Conservation (phyloP, 2,797 vertebrate species). For the Notolepis coatsorum region DNA sequence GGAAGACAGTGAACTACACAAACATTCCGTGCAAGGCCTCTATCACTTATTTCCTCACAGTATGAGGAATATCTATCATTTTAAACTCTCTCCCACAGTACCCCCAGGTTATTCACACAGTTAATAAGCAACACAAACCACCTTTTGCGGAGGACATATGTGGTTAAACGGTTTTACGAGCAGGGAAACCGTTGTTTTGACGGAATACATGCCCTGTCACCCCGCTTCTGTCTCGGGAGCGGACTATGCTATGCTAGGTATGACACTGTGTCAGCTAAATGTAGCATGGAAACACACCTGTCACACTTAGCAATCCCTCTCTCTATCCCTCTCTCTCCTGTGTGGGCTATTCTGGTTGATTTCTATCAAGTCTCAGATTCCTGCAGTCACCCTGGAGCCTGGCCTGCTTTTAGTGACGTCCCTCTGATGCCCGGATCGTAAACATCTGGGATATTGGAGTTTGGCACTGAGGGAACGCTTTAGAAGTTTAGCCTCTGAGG, state of each 20-base stretch:
- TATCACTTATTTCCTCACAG: background rate
- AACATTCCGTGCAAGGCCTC: too few relatives aligned
- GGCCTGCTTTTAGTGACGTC: conserved; percentile 61
- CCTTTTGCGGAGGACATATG: conserved; percentile 9
- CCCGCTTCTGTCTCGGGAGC: conserved; percentile 18
- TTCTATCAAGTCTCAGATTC: conserved; percentile 79
- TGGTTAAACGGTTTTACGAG: conserved; percentile 25
- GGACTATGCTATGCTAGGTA: conserved; percentile 34
- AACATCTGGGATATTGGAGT: conserved; percentile 63
- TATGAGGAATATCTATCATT: conserved; percentile 15
- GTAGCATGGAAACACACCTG: conserved; percentile 77
- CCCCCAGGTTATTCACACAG: background rate
- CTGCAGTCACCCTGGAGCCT: conserved; percentile 65
- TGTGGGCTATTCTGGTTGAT: conserved; percentile 81
- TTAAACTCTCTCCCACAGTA: conserved; percentile 13
- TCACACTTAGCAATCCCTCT: conserved; percentile 51
- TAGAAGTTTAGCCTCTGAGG: too few relatives aligned
- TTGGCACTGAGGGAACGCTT: conserved; percentile 1
- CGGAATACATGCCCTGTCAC: conserved; percentile 18
- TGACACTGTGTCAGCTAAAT: conserved; percentile 64
- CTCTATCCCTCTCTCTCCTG: too few relatives aligned
- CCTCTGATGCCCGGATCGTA: conserved; percentile 20
- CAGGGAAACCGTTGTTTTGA: conserved; percentile 39
- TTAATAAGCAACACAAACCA: conserved; percentile 3
- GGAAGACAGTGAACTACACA: too few relatives aligned